A percentile compares a stretch with the other conserved stretches of the same genome.
These are phyloP conservation scores for Orientallactaga bullata DNA, from an alignment of 2,113 vertebrate species.

Conservation along the genomic window DNA sequence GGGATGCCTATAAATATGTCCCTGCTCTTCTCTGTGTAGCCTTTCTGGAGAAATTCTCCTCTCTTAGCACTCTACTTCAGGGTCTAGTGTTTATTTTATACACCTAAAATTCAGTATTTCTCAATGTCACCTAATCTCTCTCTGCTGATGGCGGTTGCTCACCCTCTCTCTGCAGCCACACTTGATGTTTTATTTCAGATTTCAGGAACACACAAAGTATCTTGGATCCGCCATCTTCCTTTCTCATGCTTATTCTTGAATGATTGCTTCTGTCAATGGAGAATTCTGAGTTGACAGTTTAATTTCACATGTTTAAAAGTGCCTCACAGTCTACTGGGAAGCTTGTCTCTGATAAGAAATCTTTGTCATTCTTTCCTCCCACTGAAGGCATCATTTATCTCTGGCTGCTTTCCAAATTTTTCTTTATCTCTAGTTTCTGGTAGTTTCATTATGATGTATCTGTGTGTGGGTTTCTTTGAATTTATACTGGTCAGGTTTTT, in stretches of 20 bases:
- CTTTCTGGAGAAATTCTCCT: background rate
- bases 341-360: conserved; percentile 5
- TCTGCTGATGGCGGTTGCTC: no score
- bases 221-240: background rate
- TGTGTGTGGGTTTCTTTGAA: background rate
- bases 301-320: background rate
- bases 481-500: background rate
- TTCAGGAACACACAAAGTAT: background rate
- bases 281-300: conserved; percentile 4
- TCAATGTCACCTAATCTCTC: background rate
- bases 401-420: background rate
- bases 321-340: background rate
- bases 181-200: background rate
- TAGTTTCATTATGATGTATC: background rate
- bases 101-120: background rate
- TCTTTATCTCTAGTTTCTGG: background rate
- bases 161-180: background rate
- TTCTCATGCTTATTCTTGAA: background rate
- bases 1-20: no score
- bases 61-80: background rate
- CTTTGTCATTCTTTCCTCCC: background rate
- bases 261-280: background rate
- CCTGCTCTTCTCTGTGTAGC: background rate
- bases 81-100: background rate
- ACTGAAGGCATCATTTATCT: background rate